These are phyloP conservation scores for Drosophila quasianomalipes DNA, from an alignment of 2,888 invertebrate species.

Conservation along the genomic window DNA sequence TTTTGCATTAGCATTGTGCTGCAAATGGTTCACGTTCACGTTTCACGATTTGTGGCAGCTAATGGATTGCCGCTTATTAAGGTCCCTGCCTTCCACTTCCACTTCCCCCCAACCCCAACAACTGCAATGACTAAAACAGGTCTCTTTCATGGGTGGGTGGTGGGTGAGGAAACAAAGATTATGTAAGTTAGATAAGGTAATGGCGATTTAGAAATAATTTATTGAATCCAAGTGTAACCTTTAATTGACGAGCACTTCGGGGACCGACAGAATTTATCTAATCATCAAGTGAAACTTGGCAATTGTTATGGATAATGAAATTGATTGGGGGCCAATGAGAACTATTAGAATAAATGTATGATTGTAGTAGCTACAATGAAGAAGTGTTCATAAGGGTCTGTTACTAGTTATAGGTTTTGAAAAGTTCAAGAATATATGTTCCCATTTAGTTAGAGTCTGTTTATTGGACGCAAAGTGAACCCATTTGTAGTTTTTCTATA, in stretches of 20 bases:
- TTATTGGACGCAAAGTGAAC: neutral
- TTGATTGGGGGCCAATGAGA: neutral
- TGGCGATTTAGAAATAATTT: slow-evolving; percentile 51
- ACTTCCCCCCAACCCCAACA: neutral
- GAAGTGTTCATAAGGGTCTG: neutral
- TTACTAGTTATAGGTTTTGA: no score
- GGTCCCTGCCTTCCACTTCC: slow-evolving; percentile 5
- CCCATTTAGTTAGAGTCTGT: neutral
- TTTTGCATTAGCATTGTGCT: slow-evolving; percentile 61
- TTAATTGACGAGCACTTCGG: slow-evolving; percentile 35
- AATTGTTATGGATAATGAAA: neutral
- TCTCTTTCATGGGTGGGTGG: slow-evolving; percentile 12
- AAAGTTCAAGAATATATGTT: neutral
- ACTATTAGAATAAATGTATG: neutral
- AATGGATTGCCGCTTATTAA: slow-evolving; percentile 76
- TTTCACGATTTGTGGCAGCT: slow-evolving; percentile 65
- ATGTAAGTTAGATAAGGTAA: slow-evolving; percentile 34
- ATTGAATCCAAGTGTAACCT: slow-evolving; percentile 42
- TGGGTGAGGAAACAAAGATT: slow-evolving; percentile 12
- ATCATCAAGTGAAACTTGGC: neutral
- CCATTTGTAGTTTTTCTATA: neutral
- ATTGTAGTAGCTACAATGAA: neutral
- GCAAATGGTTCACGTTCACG: slow-evolving; percentile 52
- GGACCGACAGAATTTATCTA: slow-evolving; percentile 18
- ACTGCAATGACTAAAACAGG: slow-evolving; percentile 19